Conservation (phyloP, 2,888 invertebrate species). For the Apamea epomidion region DNA sequence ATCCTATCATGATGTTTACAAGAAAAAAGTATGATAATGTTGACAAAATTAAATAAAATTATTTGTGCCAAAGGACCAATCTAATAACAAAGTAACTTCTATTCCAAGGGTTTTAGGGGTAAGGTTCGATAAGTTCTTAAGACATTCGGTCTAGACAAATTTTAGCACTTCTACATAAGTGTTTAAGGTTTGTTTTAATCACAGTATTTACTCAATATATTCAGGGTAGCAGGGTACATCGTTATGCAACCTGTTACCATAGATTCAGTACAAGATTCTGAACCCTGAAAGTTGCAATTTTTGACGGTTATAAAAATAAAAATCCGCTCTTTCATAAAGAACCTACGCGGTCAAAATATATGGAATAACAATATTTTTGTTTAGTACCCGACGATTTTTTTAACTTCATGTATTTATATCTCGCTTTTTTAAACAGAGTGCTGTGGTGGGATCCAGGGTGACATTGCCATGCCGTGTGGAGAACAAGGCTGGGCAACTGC, state of each 20-base stretch:
- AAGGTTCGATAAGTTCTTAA: conserved; percentile 5
- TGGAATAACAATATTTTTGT: background rate
- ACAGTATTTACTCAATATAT: background rate
- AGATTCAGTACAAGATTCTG: background rate
- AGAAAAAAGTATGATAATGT: background rate
- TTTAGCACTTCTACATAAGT: background rate
- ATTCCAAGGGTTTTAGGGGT: background rate
- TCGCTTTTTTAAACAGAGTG: conserved; percentile 90
- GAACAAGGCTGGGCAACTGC: conserved; percentile 96
- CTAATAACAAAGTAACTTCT: background rate
- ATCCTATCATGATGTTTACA: background rate
- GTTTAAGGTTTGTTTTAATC: conserved; percentile 1
- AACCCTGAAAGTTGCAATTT: background rate
- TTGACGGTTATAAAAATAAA: too few relatives aligned
- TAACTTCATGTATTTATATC: background rate
- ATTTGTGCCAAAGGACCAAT: background rate
- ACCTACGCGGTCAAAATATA: background rate
- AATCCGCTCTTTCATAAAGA: too few relatives aligned
- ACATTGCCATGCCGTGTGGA: conserved; percentile 97
- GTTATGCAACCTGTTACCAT: background rate
- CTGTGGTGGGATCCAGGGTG: conserved; percentile 96
- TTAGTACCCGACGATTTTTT: too few relatives aligned
- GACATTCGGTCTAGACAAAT: conserved; percentile 11
- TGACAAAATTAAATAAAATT: background rate
- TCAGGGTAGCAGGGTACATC: background rate